These are phyloP conservation scores for Percopsis transmontana DNA, from an alignment of 2,113 vertebrate species.

Conservation along the genomic window DNA sequence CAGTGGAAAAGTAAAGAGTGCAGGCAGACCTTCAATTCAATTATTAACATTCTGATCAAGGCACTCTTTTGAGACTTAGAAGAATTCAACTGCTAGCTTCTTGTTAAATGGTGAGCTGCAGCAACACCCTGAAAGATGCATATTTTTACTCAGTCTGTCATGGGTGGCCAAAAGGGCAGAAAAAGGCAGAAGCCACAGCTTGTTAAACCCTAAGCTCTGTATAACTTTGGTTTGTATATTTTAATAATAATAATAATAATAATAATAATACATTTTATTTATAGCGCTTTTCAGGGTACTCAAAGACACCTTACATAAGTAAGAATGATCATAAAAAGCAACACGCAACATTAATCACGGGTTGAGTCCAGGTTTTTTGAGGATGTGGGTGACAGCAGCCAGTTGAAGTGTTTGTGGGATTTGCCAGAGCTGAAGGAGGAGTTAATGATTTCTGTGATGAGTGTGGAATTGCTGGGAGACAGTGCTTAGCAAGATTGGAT, in stretches of 20 bases:
- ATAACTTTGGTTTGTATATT: conserved; percentile 72
- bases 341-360: too few species aligned
- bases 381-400: too few species aligned
- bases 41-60: conserved; percentile 40
- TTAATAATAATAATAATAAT: too few species aligned
- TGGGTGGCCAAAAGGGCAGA: conserved; percentile 52
- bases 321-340: too few species aligned
- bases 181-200: too few species aligned
- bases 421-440: too few species aligned
- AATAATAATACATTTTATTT: too few species aligned
- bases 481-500: neutral
- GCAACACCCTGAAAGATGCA: conserved; percentile 19
- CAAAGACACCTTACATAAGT: too few species aligned
- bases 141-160: conserved; percentile 47
- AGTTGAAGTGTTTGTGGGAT: too few species aligned
- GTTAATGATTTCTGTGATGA: too few species aligned
- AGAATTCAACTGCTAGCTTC: conserved; percentile 4
- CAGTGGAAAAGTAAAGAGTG: conserved; percentile 26
- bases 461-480: neutral
- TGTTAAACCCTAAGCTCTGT: conserved; percentile 68
- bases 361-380: too few species aligned
- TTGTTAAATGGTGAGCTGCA: neutral
- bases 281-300: too few species aligned
- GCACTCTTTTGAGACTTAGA: conserved; percentile 21
- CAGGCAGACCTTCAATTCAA: conserved; percentile 42